Percentiles rank a stretch among this genome's conserved stretches.
Evolutionary conservation across 2,113 vertebrate species (phyloP).

Genomic region (Silurus glanis): DNA sequence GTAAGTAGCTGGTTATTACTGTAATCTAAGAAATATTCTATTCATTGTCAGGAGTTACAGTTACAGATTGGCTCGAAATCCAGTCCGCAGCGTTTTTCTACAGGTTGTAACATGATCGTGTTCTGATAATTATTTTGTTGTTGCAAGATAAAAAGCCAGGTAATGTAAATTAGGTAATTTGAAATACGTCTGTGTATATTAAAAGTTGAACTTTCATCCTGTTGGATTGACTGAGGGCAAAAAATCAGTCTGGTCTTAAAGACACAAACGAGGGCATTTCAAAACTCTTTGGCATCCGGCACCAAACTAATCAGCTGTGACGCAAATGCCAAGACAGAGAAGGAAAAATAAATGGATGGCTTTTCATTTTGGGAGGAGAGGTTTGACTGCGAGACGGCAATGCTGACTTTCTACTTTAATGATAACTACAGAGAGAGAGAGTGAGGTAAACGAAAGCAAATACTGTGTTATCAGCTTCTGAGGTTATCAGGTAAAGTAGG

Average conservation of each 20-base stretch:
- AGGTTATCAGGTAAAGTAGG: constrained; percentile 53
- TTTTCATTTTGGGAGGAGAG: not conserved
- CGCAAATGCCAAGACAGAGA: not conserved
- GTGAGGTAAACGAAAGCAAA: constrained; percentile 43
- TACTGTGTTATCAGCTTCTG: constrained; percentile 37
- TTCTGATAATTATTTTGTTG: constrained; percentile 10
- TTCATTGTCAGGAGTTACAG: not conserved
- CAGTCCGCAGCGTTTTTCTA: not conserved
- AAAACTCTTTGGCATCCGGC: not conserved
- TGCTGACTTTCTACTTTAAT: not conserved
- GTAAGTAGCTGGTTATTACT: not conserved
- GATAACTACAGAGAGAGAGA: not conserved
- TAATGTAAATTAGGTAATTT: not conserved
- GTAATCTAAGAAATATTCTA: constrained; percentile 4
- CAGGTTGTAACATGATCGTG: not conserved
- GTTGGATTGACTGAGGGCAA: not conserved
- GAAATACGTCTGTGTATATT: not conserved
- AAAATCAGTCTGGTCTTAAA: not conserved
- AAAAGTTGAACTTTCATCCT: not conserved
- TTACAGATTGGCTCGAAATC: constrained; percentile 1
- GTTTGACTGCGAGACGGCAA: not conserved
- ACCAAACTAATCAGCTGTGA: not conserved
- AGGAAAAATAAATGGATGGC: not conserved
- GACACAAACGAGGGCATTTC: not conserved
- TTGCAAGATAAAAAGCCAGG: not conserved